These are phyloP conservation scores for Eumacrocentrus americanus DNA, from an alignment of 2,888 invertebrate species.

Conservation along the genomic window DNA sequence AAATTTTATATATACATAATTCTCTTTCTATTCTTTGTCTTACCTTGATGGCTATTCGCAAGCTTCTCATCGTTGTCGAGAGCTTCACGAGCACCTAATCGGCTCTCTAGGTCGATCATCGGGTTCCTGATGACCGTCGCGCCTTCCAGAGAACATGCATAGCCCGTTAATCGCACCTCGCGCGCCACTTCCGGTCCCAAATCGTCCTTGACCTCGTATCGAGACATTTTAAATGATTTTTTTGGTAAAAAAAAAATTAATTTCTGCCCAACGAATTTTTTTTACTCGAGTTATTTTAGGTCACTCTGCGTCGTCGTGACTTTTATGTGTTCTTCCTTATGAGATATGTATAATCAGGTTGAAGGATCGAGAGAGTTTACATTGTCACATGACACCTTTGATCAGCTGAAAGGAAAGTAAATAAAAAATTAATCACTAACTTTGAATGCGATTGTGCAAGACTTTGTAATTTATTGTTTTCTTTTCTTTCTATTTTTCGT, in stretches of 20 bases:
- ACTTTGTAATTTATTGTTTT: neutral
- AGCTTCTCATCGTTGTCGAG: conserved; percentile 36
- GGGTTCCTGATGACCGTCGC: conserved; percentile 37
- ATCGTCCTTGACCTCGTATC: conserved; percentile 52
- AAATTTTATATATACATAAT: neutral
- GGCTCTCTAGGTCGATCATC: conserved; percentile 43
- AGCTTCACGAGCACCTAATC: conserved; percentile 38
- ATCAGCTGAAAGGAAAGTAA: neutral
- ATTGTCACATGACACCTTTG: conserved; percentile 2
- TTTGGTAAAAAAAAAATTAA: neutral
- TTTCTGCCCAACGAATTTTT: too few species aligned
- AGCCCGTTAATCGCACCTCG: conserved; percentile 54
- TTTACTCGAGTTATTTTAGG: too few species aligned
- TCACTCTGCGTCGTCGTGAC: too few species aligned
- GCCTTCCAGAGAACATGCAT: conserved; percentile 45
- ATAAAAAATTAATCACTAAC: neutral
- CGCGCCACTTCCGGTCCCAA: conserved; percentile 45
- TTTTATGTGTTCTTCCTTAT: neutral
- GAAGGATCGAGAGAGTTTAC: too few species aligned
- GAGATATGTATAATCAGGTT: too few species aligned
- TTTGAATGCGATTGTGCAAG: neutral
- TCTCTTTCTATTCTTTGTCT: conserved; percentile 25
- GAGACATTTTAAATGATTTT: conserved; percentile 43
- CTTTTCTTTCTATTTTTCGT: neutral
- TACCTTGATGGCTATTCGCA: conserved; percentile 40